Percentiles rank a stretch among this genome's conserved stretches.
These are phyloP conservation scores for Leucophenga montana DNA, from an alignment of 2,888 invertebrate genomes.

Conservation along the genomic window DNA sequence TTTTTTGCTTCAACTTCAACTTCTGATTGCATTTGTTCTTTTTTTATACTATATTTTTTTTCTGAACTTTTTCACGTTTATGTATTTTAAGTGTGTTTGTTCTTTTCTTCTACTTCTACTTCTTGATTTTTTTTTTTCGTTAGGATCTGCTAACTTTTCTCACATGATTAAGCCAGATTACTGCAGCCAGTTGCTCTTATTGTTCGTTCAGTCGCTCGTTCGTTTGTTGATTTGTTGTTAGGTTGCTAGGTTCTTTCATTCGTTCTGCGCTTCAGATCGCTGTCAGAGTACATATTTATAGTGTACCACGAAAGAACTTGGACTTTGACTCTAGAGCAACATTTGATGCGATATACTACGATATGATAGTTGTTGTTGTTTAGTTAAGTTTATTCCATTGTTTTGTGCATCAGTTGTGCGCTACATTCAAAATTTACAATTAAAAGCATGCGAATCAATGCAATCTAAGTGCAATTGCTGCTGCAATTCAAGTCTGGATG, in stretches of 20 bases:
- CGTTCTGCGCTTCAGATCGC: conserved; percentile 44
- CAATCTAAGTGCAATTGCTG: background rate
- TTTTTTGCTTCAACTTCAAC: background rate
- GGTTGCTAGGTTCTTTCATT: conserved; percentile 27
- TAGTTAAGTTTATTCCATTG: conserved; percentile 46
- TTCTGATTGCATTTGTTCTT: background rate
- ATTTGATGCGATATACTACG: background rate
- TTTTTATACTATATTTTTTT: background rate
- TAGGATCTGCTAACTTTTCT: conserved; percentile 55
- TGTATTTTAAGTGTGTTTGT: background rate
- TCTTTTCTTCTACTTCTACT: conserved; percentile 27
- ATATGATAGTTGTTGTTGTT: background rate
- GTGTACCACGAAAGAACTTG: conserved; percentile 27
- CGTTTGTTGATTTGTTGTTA: conserved; percentile 27
- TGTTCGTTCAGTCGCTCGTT: conserved; percentile 27
- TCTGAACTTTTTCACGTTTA: background rate
- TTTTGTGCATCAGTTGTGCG: background rate
- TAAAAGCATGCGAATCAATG: background rate
- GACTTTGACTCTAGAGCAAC: conserved; percentile 42
- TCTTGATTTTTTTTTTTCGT: conserved; percentile 41
- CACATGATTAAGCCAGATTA: conserved; percentile 66
- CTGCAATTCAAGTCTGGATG: background rate
- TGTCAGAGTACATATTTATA: conserved; percentile 57
- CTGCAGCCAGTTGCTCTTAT: conserved; percentile 31
- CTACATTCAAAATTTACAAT: too few relatives aligned